phyloP scores from a whole-genome alignment of 2,113 vertebrate genomes.

The Labeo catla region DNA sequence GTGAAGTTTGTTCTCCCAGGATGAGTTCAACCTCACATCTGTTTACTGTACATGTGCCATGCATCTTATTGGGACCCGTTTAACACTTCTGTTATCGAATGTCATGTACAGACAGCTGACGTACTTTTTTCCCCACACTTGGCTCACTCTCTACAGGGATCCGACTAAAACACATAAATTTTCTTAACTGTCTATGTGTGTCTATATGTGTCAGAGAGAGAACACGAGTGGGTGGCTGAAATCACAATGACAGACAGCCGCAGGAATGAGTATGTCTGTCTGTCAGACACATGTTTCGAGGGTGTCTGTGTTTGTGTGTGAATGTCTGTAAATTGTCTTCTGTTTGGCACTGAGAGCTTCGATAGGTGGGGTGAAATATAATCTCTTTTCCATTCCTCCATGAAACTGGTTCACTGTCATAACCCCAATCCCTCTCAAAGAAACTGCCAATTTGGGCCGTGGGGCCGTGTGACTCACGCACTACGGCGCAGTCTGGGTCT shows the following conservation, averaged over 20 bases:
- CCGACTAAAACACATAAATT: background rate
- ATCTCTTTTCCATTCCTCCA: constrained; percentile 57
- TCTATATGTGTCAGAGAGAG: constrained; percentile 24
- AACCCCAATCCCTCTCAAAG: constrained; percentile 55
- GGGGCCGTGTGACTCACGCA: constrained; percentile 49
- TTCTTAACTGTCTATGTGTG: constrained; percentile 22
- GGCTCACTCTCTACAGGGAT: background rate
- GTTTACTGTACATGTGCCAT: background rate
- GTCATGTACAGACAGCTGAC: background rate
- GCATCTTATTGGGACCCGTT: constrained; percentile 13
- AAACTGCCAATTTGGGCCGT: constrained; percentile 56
- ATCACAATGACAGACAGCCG: constrained; percentile 17
- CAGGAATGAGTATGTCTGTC: constrained; percentile 7
- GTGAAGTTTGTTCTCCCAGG: background rate
- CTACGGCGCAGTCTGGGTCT: constrained; percentile 41
- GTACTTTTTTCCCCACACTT: background rate
- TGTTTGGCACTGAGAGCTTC: constrained; percentile 36
- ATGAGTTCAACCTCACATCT: background rate
- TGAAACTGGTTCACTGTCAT: constrained; percentile 52
- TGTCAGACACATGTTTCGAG: constrained; percentile 20
- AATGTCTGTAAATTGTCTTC: constrained; percentile 50
- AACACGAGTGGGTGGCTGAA: constrained; percentile 34
- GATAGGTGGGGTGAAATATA: constrained; percentile 51
- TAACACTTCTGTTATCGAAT: background rate
- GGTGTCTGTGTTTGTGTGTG: constrained; percentile 38